Conservation (phyloP, 1,140 invertebrate genomes). For the Stenopsyche tienmushanensis region DNA sequence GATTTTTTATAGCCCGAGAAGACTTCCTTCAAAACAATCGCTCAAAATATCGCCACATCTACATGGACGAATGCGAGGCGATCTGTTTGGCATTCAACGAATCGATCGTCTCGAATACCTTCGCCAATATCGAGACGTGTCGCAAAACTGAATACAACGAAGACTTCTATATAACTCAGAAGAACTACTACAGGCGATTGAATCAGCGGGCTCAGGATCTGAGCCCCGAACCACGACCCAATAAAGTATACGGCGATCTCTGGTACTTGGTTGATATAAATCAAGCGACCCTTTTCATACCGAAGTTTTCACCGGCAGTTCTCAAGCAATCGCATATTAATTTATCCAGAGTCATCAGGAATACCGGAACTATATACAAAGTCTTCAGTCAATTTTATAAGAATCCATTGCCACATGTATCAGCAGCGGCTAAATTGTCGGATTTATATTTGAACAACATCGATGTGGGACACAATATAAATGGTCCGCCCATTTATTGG, state of each 20-base stretch:
- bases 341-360: constrained; percentile 44
- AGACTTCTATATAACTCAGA: not conserved
- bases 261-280: constrained; percentile 49
- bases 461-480: constrained; percentile 42
- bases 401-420: constrained; percentile 38
- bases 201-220: too few species aligned
- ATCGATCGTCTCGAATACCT: constrained; percentile 43
- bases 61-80: constrained; percentile 48
- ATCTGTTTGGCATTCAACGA: constrained; percentile 44
- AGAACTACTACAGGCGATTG: too few species aligned
- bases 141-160: not conserved
- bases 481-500: constrained; percentile 45
- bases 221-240: too few species aligned
- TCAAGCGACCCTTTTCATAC: constrained; percentile 45
- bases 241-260: constrained; percentile 40
- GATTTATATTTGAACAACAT: constrained; percentile 41
- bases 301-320: constrained; percentile 44
- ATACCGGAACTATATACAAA: constrained; percentile 44
- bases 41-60: constrained; percentile 45
- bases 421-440: constrained; percentile 28
- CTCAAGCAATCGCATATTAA: constrained; percentile 43
- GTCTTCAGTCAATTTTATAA: constrained; percentile 44
- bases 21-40: constrained; percentile 43
- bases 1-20: constrained; percentile 43
- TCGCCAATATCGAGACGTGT: constrained; percentile 21